Evolutionary conservation across 2,797 vertebrate genomes (phyloP), one percentile per base, ranked within the genome.

Genomic region (Allobates femoralis): DNA sequence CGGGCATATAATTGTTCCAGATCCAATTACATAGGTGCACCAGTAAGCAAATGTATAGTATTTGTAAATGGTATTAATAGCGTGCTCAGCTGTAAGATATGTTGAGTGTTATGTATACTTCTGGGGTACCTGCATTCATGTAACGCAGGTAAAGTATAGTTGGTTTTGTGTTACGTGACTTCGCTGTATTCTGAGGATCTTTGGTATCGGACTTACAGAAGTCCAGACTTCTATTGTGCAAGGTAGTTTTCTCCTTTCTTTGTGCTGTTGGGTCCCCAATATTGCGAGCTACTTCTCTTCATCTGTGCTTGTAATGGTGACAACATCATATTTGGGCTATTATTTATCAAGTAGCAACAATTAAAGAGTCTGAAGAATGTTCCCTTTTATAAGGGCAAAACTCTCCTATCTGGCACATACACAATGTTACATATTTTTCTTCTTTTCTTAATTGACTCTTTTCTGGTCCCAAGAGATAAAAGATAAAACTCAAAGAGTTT

Each of bases 381-480:
- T 71, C 67, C 16, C 32, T 19, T 69, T 21, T 21, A 34, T 21
- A 69, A 3, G 1, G 0, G 34, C 32, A 21, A 37, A 19, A 64
- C 64, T 34, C 2, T 41, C 21, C 5, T 41, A 3, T 71, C 67
- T 71, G 34, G 32, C 19, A 23, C 18, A 71, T 10, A 30, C 62
- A 14, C 32, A 41, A 14, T 41, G n/a, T 69, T 69, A 69, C 66
- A 69, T 3, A 2, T 32, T 69, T 34, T 67, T 67, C 0, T 34
- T 18, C 19, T 37, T 69, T 66, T 74, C 21, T 55, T 71, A 81
- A 50, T 66, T 21, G 16, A 58, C 53, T 56, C 51, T 10, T 82
- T n/a, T 34, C 41, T 37, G 30, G 30, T 83, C 67, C 74, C 30
- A 19, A 28, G 46, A 51, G 67, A 73, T 73, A 60, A 71, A 46